These are phyloP conservation scores for Aphaenogaster floridana DNA, from an alignment of 1,140 invertebrate species.

Conservation along the genomic window DNA sequence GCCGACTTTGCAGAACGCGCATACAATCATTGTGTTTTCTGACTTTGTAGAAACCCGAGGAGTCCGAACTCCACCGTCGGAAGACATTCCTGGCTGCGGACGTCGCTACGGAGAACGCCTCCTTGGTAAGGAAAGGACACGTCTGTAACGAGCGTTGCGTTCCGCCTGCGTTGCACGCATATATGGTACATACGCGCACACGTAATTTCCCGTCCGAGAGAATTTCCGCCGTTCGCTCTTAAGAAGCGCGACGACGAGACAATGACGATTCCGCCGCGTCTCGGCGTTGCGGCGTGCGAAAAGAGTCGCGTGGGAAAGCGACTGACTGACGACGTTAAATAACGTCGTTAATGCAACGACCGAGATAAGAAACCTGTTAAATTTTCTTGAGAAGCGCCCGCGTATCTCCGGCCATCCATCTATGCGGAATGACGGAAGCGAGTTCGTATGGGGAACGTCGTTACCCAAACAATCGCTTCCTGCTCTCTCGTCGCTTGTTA, in stretches of 20 bases:
- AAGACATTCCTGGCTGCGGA: constrained; percentile 92
- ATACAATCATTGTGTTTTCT: constrained; percentile 52
- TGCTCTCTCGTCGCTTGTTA: neutral
- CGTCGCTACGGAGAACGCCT: constrained; percentile 91
- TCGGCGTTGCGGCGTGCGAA: constrained; percentile 61
- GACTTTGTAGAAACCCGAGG: constrained; percentile 79
- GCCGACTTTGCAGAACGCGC: neutral
- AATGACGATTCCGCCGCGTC: constrained; percentile 49
- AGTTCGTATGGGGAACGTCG: constrained; percentile 19
- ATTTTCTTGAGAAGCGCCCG: constrained; percentile 40
- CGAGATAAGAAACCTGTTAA: constrained; percentile 66
- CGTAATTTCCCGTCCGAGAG: constrained; percentile 34
- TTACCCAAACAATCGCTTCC: constrained; percentile 42
- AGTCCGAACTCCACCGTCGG: constrained; percentile 87
- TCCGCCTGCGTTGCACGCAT: neutral
- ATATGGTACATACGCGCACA: neutral
- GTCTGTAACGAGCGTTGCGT: neutral
- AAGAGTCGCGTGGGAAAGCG: constrained; percentile 57
- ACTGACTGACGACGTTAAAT: constrained; percentile 55
- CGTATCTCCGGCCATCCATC: constrained; percentile 34
- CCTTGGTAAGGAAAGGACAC: constrained; percentile 88
- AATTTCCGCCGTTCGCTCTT: constrained; percentile 47
- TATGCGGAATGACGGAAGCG: constrained; percentile 39
- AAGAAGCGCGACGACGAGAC: constrained; percentile 35
- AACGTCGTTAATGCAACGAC: constrained; percentile 46